Base-by-base conservation (phyloP, 2,888 invertebrate species). In the Hemicrepidius hirtus region DNA sequence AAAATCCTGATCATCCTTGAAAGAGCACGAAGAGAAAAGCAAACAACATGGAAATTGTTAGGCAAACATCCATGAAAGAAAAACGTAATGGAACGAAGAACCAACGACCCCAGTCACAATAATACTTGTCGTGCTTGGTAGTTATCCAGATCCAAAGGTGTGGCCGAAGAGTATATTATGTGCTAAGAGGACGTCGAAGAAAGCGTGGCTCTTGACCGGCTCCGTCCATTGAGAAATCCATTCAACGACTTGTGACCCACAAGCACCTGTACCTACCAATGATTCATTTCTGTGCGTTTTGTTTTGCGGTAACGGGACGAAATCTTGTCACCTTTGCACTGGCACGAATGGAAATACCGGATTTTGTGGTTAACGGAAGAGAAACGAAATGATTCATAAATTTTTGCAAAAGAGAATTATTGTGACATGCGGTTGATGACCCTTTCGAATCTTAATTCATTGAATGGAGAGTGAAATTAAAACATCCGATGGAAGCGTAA, bases 161-260 rank as follows among this genome's bases (percentile, higher is more conserved):
- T 57, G 70, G 70, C 49, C 41, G 28, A 64, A n/a, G 41, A 57
- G 53, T 57, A 21, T 57, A 35, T 57, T 57, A 21, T 16, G 35
- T 37, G 35, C 37, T 20, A 57, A 57, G 50, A 50, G 57, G 13
- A 13, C 28, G 53, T 13, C 53, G 59, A 53, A 60, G 67, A 67
- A 57, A 63, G 60, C 60, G 46, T 32, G 44, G 49, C 28, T 67
- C 72, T 67, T 62, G 68, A 41, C 62, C 71, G 62, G 32, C 44
- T 62, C 62, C 46, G 59, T 35, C 68, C 64, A 73, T 73, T 73
- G 55, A 73, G 57, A 68, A 73, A 65, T 46, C 57, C 73, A 72
- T 72, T 72, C 68, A 72, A 62, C 57, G 37, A 13, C 32, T 55
- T 63, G 28, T 73, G 72, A 73, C 72, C 72, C 62, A 73, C 57